Percentiles rank a stretch among this genome's conserved stretches.
Evolutionary conservation across 1,140 invertebrate genomes (phyloP).

Genomic region (Heliconius melpomene): DNA sequence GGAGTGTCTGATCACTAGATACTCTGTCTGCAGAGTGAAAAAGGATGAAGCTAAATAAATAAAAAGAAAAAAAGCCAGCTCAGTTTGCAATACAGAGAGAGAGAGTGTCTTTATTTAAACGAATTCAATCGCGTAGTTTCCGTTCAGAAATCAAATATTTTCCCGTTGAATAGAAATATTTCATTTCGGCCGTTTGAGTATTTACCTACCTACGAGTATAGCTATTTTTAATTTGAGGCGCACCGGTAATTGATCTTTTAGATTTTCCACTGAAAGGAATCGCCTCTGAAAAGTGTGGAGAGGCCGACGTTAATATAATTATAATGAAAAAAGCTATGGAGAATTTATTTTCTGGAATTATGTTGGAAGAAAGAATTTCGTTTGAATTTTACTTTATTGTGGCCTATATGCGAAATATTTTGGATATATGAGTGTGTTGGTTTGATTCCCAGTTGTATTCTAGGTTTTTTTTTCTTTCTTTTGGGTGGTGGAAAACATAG

Average conservation of each 20-base stretch:
- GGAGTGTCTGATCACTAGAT: neutral
- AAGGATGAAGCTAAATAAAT: neutral
- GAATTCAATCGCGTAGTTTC: constrained; percentile 7
- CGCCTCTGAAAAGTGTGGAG: neutral
- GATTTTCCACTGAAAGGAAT: constrained; percentile 1
- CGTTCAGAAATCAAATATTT: neutral
- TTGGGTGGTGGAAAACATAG: too few species aligned
- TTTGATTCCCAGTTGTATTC: too few species aligned
- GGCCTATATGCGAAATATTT: too few species aligned
- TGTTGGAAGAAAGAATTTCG: neutral
- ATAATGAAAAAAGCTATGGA: neutral
- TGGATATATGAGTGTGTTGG: too few species aligned
- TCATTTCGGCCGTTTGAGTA: neutral
- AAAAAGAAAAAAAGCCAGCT: neutral
- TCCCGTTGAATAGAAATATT: constrained; percentile 4
- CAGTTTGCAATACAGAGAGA: neutral
- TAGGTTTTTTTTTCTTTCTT: too few species aligned
- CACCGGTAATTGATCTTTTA: constrained; percentile 6
- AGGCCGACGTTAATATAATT: neutral
- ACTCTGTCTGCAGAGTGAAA: neutral
- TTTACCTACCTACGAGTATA: neutral
- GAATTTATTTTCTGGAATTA: neutral
- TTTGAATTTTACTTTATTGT: too few species aligned
- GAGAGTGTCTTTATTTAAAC: neutral
- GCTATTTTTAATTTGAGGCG: constrained; percentile 8